Conservation (phyloP, 2,797 vertebrate genomes). For the Jordanella pulchra region DNA sequence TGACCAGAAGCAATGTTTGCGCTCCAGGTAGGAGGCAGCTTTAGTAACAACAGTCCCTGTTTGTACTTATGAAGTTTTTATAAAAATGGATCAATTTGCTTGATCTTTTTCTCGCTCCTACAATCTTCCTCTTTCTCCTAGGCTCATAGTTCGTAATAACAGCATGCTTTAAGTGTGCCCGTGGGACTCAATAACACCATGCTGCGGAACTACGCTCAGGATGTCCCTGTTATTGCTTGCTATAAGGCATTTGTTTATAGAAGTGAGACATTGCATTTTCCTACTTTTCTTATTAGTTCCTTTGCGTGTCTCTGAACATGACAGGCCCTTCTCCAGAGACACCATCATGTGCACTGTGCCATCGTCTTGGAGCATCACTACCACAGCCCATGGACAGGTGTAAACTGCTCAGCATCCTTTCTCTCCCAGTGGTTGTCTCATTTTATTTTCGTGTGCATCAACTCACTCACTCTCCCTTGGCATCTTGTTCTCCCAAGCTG, state of each 20-base stretch:
- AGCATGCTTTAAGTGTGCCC: slow-evolving; percentile 63
- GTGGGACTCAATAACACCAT: slow-evolving; percentile 75
- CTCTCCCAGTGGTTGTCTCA: slow-evolving; percentile 40
- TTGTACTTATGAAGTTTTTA: slow-evolving; percentile 61
- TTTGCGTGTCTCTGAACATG: slow-evolving; percentile 23
- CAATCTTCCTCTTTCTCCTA: slow-evolving; percentile 29
- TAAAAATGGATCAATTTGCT: slow-evolving; percentile 65
- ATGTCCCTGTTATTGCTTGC: slow-evolving; percentile 62
- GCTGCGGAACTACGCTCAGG: slow-evolving; percentile 49
- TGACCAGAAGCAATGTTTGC: slow-evolving; percentile 33
- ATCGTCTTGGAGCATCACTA: slow-evolving; percentile 31
- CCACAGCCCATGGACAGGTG: slow-evolving; percentile 61
- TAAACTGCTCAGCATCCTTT: slow-evolving; percentile 52
- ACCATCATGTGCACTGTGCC: slow-evolving; percentile 30
- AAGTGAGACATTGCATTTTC: slow-evolving; percentile 63
- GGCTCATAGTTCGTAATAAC: slow-evolving; percentile 69
- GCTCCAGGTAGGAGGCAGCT: slow-evolving; percentile 35
- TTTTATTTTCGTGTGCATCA: slow-evolving; percentile 39
- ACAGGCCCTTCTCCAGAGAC: slow-evolving; percentile 48
- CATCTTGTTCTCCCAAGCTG: background rate
- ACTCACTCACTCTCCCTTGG: slow-evolving; percentile 5
- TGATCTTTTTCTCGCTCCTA: slow-evolving; percentile 32
- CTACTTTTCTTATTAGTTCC: slow-evolving; percentile 61
- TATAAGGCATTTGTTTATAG: slow-evolving; percentile 67
- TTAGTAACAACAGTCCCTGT: slow-evolving; percentile 45